Base-by-base conservation (phyloP, 2,888 invertebrate genomes). In the Metellina segmentata region DNA sequence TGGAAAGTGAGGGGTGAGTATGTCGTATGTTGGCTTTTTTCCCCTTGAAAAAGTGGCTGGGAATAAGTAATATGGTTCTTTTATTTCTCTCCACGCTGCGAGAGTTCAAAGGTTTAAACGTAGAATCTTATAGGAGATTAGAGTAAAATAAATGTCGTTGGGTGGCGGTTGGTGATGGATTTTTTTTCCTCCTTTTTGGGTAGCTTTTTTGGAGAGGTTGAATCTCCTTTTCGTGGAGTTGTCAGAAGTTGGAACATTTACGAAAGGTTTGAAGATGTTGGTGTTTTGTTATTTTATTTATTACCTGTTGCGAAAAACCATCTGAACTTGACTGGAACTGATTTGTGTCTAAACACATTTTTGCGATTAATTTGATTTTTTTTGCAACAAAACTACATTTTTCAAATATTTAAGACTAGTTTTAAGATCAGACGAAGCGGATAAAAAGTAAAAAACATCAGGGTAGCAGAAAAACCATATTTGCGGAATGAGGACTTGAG, bases 71-170 rank as follows among this genome's bases (percentile, higher is more conserved):
- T 85, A 75, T 52, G 75, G 51, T 74, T 69, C 71, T 83, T 74
- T 83, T 82, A n/a, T 71, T 82, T 71, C 48, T 52, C 72, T 49
- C 48, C 72, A 52, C 52, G 75, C 7, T 4, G 8, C 16, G 48
- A 7, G 53, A 85, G 85, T 85, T 85, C 85, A 75, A 85, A 85
- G 85, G 85, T 85, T 85, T 61, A 75, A 85, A 85, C 85, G 75
- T 53, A 61, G 61, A 75, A 53, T 74, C 75, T 75, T 79, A 8
- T 5, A 61, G 6, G 61, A 61, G 61, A 61, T 61, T 61, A 61
- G 61, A 16, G 61, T 16, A 16, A 61, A 61, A 61, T 61, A 61
- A 61, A 61, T 61, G 61, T 61, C 61, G 61, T 34, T 34, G 79
- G 53, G 79, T 79, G 61, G 53, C 51, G 75, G n/a, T 19, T 20